phyloP scores from a whole-genome alignment of 2,888 invertebrate genomes.

The Noctua fimbriata region DNA sequence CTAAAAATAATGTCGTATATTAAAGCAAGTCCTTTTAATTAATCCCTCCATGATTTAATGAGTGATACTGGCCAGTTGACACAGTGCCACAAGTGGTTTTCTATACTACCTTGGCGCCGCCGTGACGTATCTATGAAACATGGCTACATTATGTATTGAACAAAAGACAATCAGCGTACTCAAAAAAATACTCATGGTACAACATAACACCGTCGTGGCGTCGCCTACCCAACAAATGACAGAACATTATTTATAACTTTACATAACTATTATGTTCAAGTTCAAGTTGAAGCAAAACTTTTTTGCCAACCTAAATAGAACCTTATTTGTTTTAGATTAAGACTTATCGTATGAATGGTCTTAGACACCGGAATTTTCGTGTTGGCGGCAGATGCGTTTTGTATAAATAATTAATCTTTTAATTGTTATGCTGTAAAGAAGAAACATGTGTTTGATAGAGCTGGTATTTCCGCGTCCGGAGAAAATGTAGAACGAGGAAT shows the following conservation, averaged over 20 bases:
- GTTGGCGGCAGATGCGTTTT: slow-evolving; percentile 64
- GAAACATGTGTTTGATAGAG: slow-evolving; percentile 38
- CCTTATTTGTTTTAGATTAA: not conserved
- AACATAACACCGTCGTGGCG: slow-evolving; percentile 16
- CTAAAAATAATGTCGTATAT: no score
- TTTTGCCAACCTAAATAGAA: slow-evolving; percentile 29
- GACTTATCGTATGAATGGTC: not conserved
- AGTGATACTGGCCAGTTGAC: no score
- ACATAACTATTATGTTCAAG: slow-evolving; percentile 67
- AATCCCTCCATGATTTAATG: no score
- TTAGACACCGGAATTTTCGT: slow-evolving; percentile 46
- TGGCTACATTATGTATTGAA: not conserved
- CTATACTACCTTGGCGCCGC: no score
- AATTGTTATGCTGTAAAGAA: slow-evolving; percentile 45
- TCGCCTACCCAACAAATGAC: slow-evolving; percentile 49
- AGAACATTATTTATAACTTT: slow-evolving; percentile 65
- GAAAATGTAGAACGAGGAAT: not conserved
- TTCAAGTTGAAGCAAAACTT: slow-evolving; percentile 69
- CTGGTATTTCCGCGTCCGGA: slow-evolving; percentile 35
- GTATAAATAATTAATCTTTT: slow-evolving; percentile 62
- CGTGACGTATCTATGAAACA: not conserved
- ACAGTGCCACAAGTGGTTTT: no score
- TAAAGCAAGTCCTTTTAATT: no score
- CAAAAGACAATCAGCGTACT: slow-evolving; percentile 8
- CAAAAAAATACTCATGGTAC: slow-evolving; percentile 1